Conservation (phyloP, 30 jellyfish, hydroid and myxozoan genomes). For the Mastigias papua region DNA sequence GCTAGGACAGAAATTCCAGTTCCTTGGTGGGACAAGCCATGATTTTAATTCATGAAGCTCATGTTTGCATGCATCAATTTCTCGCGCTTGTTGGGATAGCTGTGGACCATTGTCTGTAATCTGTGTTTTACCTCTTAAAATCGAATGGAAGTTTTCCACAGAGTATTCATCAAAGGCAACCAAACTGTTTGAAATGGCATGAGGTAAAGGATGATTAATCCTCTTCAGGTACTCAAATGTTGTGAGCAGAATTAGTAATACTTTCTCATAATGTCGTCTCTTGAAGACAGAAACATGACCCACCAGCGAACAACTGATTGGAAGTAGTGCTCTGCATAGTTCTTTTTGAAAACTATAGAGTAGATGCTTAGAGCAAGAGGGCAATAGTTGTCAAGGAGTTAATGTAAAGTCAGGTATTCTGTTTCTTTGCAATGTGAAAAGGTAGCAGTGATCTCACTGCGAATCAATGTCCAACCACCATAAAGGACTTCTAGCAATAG, state of each 20-base stretch:
- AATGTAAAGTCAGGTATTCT: conserved; percentile 10
- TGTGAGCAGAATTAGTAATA: background rate
- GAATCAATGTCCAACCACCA: conserved; percentile 56
- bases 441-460: conserved; percentile 10
- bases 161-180: conserved; percentile 59
- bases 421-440: conserved; percentile 37
- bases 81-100: conserved; percentile 20
- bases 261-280: background rate
- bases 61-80: conserved; percentile 52
- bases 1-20: conserved; percentile 43
- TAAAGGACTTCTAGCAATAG: conserved; percentile 55
- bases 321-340: background rate
- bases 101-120: conserved; percentile 31
- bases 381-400: conserved; percentile 27
- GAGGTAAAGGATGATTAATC: conserved; percentile 22
- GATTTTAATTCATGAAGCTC: conserved; percentile 49
- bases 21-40: conserved; percentile 54
- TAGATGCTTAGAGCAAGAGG: conserved; percentile 45
- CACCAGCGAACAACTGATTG: conserved; percentile 29
- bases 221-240: background rate
- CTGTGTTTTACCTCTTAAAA: conserved; percentile 45
- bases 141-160: conserved; percentile 41
- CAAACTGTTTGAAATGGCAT: conserved; percentile 14
- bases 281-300: conserved; percentile 59
- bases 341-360: conserved; percentile 22